A percentile compares a stretch with the other conserved stretches of the same genome.
These are phyloP conservation scores for Jaculus jaculus DNA, from an alignment of 2,113 vertebrate genomes.

Conservation along the genomic window DNA sequence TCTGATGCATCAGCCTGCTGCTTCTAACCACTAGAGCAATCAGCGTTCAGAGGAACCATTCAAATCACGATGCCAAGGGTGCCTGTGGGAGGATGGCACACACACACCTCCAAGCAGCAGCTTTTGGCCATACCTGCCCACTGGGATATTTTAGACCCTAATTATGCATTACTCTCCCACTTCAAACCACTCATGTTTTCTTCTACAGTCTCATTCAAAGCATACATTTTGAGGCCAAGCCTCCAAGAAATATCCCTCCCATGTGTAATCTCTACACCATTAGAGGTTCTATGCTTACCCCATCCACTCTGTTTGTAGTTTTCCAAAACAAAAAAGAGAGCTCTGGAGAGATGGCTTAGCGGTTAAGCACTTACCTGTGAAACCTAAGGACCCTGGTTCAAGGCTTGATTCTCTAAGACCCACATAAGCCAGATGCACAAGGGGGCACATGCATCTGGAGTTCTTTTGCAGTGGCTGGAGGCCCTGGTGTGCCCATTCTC, in stretches of 20 bases:
- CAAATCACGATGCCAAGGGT: not conserved
- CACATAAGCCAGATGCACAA: no score
- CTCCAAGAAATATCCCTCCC: not conserved
- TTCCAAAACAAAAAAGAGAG: not conserved
- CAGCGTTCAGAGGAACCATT: not conserved
- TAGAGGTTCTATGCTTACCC: not conserved
- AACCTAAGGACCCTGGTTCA: no score
- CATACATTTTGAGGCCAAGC: not conserved
- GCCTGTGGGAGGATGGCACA: not conserved
- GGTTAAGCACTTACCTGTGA: no score
- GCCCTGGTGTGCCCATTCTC: no score
- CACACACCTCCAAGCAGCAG: not conserved
- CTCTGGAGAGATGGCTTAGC: no score
- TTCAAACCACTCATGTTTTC: not conserved
- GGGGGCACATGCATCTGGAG: no score
- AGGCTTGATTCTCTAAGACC: no score
- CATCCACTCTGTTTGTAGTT: not conserved
- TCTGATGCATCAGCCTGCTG: fast-evolving
- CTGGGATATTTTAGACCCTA: not conserved
- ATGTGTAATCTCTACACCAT: not conserved
- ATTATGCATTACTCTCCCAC: not conserved
- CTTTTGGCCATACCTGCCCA: not conserved
- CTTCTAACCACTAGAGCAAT: not conserved
- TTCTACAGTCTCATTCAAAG: not conserved
- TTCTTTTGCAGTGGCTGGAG: no score